Percentiles rank a stretch among this genome's conserved stretches.
Evolutionary conservation across 2,113 vertebrate species (phyloP).

Genomic region (Caretta caretta): DNA sequence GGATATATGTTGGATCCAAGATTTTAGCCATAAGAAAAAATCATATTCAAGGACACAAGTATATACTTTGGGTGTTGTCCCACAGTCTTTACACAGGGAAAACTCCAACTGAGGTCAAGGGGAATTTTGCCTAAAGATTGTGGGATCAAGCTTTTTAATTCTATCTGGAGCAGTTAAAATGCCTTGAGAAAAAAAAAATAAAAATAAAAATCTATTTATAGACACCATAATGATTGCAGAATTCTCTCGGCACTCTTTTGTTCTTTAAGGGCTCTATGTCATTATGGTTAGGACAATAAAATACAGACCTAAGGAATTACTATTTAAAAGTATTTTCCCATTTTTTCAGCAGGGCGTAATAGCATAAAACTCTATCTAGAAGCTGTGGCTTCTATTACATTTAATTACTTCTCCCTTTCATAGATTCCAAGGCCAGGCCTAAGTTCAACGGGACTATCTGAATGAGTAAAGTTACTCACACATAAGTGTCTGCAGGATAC

Average conservation of each 20-base stretch:
- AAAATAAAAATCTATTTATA: neutral
- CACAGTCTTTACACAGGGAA: neutral
- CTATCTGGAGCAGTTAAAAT: constrained; percentile 44
- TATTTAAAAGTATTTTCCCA: constrained; percentile 3
- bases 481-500: neutral
- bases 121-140: constrained; percentile 39
- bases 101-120: constrained; percentile 39
- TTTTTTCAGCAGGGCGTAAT: neutral
- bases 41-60: constrained; percentile 12
- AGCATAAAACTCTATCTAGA: neutral
- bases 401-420: neutral
- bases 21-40: neutral
- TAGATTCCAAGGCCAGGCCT: too few species aligned
- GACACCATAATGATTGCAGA: constrained; percentile 31
- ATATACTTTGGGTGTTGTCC: constrained; percentile 6
- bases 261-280: neutral
- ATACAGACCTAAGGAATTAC: constrained; percentile 5
- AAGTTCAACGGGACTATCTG: too few species aligned
- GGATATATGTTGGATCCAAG: neutral
- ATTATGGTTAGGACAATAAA: constrained; percentile 20
- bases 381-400: neutral
- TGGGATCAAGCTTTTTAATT: constrained; percentile 53
- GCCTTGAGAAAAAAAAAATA: neutral
- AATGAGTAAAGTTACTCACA: neutral
- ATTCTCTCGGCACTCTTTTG: neutral